These are phyloP conservation scores for Macrochelys suwanniensis DNA, from an alignment of 2,797 vertebrate species.

Conservation along the genomic window DNA sequence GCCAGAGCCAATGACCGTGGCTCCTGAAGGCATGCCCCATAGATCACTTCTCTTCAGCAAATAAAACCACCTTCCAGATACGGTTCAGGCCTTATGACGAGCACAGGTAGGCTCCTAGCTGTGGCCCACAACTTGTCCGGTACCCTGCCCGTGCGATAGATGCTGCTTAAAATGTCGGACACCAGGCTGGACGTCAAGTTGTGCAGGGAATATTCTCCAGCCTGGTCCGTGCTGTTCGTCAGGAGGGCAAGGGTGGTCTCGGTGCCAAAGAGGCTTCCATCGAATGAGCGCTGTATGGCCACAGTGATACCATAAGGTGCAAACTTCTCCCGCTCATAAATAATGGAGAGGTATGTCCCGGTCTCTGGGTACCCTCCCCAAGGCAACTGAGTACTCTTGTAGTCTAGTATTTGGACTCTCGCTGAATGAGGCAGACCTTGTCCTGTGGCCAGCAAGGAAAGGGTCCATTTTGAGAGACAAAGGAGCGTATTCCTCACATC, in stretches of 20 bases:
- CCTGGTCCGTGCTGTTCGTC: background rate
- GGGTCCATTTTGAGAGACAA: slow-evolving; percentile 15
- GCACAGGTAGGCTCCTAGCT: background rate
- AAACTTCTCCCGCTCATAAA: background rate
- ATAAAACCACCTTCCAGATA: slow-evolving; percentile 29
- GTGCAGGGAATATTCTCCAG: background rate
- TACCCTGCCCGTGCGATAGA: background rate
- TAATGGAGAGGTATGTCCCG: background rate
- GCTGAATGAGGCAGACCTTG: background rate
- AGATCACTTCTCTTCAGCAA: background rate
- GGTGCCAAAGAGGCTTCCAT: background rate
- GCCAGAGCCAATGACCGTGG: background rate
- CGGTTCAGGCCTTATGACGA: background rate
- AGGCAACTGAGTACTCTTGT: background rate
- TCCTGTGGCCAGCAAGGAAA: background rate
- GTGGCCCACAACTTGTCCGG: background rate
- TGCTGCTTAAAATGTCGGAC: background rate
- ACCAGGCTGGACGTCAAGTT: background rate
- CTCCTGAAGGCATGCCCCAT: background rate
- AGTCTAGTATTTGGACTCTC: background rate
- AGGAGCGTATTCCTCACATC: background rate
- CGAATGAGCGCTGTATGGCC: too few species aligned
- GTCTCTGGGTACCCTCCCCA: background rate
- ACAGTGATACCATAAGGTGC: background rate
- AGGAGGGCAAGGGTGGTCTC: background rate